Evolutionary conservation across 2,888 invertebrate species (phyloP), one percentile per base, ranked within the genome.

Genomic region (Lithodes maja): DNA sequence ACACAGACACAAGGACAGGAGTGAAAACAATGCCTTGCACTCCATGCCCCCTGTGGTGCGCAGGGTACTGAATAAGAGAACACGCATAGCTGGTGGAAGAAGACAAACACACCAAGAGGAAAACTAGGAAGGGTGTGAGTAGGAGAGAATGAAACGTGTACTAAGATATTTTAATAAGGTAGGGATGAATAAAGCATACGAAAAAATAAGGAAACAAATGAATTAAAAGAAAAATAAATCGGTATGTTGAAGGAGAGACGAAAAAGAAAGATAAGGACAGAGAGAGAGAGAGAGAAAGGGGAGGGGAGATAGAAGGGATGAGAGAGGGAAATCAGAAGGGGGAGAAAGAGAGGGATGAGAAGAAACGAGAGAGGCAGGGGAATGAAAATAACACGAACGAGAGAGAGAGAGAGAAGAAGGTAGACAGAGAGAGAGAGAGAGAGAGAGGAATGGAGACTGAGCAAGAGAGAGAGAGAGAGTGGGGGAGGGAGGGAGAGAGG

Each of bases 181-280:
- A 33, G 33, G 33, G 33, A 33, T 33, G 33, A 33, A 33, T 33
- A 33, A 33, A 33, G 33, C 33, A 33, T 33, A 33, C 33, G 33
- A 33, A 33, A 33, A 33, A 33, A 33, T 33, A 33, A 33, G 33
- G 33, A 33, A 33, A 33, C 33, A 0, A 33, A 33, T 33, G 33
- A 33, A 33, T 33, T 33, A 33, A 33, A 33, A 33, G 33, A 33
- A 33, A 33, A 33, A 33, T 33, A 33, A 33, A 33, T 33, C 33
- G 33, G 33, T 33, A 33, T 33, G 33, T 33, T 33, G 74, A 74
- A n/a, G n/a, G 74, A 33, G 74, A 74, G 74, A 74, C 33, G 74
- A 74, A n/a, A 74, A n/a, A 74, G 74, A 74, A n/a, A 74, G 74
- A 74, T 7, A 74, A n/a, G n/a, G 74, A n/a, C 3, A 74, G 12